Conservation (phyloP, 2,888 invertebrate genomes). For the Ochlodes sylvanus region DNA sequence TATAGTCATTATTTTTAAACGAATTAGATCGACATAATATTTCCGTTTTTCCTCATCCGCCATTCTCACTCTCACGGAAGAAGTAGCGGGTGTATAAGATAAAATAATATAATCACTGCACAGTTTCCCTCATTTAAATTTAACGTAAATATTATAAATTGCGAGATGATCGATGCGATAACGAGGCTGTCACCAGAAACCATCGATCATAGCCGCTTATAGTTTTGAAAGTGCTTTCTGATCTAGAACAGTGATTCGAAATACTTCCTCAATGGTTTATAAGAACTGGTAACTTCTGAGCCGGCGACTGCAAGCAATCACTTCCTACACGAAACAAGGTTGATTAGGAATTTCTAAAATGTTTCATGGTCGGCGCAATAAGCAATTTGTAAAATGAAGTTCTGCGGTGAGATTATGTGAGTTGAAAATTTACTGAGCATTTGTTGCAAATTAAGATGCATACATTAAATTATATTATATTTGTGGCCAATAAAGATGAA, state of each 20-base stretch:
- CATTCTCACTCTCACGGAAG: not conserved
- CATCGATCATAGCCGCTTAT: conserved; percentile 10
- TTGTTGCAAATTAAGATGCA: too few species aligned
- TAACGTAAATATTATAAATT: not conserved
- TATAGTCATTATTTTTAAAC: too few species aligned
- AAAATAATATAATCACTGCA: too few species aligned
- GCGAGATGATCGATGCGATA: not conserved
- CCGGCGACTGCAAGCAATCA: not conserved
- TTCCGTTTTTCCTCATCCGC: not conserved
- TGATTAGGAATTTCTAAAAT: conserved; percentile 17
- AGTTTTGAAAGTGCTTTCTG: conserved; percentile 25
- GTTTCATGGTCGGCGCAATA: not conserved
- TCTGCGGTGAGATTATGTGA: not conserved
- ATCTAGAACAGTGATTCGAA: conserved; percentile 21
- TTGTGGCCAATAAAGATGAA: not conserved
- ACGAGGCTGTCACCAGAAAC: conserved; percentile 15
- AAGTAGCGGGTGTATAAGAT: too few species aligned
- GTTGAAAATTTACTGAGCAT: not conserved
- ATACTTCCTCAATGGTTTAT: conserved; percentile 19
- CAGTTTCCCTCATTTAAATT: not conserved
- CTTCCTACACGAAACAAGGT: conserved; percentile 14
- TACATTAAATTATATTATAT: too few species aligned
- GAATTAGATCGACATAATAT: too few species aligned
- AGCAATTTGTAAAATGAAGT: not conserved
- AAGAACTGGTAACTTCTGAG: not conserved